These are phyloP conservation scores for Vulpes vulpes DNA, from an alignment of 2,113 vertebrate species.

Conservation along the genomic window DNA sequence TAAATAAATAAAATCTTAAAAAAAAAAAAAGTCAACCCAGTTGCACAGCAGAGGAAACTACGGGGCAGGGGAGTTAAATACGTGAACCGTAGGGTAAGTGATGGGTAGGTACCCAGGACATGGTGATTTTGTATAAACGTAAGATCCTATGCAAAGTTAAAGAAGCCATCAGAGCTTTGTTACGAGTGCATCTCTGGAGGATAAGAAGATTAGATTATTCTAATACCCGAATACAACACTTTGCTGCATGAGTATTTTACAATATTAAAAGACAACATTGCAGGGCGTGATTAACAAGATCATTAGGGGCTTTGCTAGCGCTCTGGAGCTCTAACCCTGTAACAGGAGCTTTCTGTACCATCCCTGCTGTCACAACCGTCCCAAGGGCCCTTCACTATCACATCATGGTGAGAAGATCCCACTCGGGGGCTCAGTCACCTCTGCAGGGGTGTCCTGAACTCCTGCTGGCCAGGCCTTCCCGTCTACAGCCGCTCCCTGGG, in stretches of 20 bases:
- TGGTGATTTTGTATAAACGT: neutral
- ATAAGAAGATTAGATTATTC: neutral
- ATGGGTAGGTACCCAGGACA: neutral
- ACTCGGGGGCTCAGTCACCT: neutral
- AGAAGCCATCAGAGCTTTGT: neutral
- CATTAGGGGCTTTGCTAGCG: neutral
- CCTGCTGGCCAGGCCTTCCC: fast-evolving
- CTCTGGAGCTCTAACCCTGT: neutral
- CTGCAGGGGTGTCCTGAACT: neutral
- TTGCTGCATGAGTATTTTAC: neutral
- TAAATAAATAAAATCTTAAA: too few species aligned
- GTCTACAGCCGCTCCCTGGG: fast-evolving
- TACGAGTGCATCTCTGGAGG: neutral
- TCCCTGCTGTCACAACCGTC: neutral
- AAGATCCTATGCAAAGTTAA: neutral
- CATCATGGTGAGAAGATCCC: fast-evolving
- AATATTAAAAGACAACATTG: neutral
- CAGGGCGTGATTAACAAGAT: neutral
- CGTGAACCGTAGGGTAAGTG: neutral
- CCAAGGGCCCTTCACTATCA: too few species aligned
- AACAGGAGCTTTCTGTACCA: fast-evolving
- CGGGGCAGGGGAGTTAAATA: too few species aligned
- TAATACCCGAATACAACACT: neutral
- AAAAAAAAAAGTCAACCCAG: too few species aligned
- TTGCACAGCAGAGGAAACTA: too few species aligned